Percentiles rank a stretch among this genome's conserved stretches.
phyloP scores from a whole-genome alignment of 2,113 vertebrate genomes.

The Eudyptes chrysolophus region DNA sequence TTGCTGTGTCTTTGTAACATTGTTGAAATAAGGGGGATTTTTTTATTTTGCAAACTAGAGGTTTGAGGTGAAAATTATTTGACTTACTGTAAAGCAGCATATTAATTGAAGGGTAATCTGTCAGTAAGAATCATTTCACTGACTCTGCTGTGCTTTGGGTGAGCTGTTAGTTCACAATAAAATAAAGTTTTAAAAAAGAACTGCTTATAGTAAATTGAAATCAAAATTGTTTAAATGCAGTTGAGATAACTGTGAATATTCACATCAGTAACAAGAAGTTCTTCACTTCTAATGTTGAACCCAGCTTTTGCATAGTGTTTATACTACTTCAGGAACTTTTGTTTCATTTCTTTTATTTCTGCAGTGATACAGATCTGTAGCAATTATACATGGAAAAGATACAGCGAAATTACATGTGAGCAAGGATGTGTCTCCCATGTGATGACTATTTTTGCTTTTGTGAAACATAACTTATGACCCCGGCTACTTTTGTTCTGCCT shows the following conservation, averaged over 20 bases:
- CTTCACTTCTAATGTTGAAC: neutral
- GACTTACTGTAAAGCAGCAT: neutral
- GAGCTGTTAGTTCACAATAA: neutral
- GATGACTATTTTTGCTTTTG: neutral
- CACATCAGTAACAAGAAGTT: neutral
- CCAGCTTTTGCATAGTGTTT: neutral
- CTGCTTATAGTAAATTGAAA: neutral
- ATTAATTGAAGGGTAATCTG: neutral
- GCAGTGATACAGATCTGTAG: neutral
- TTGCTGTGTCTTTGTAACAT: neutral
- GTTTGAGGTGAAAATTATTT: neutral
- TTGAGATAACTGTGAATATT: neutral
- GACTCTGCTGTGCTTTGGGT: neutral
- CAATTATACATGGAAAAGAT: neutral
- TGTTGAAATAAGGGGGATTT: neutral
- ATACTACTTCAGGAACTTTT: neutral
- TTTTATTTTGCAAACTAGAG: neutral
- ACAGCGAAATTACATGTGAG: neutral
- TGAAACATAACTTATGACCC: neutral
- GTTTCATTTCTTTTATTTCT: neutral
- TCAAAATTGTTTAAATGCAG: neutral
- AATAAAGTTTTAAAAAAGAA: neutral
- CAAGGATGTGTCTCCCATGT: neutral
- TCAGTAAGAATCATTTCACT: neutral
- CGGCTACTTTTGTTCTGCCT: neutral